Conservation (phyloP, 2,113 vertebrate species). For the Psephotus haematonotus region DNA sequence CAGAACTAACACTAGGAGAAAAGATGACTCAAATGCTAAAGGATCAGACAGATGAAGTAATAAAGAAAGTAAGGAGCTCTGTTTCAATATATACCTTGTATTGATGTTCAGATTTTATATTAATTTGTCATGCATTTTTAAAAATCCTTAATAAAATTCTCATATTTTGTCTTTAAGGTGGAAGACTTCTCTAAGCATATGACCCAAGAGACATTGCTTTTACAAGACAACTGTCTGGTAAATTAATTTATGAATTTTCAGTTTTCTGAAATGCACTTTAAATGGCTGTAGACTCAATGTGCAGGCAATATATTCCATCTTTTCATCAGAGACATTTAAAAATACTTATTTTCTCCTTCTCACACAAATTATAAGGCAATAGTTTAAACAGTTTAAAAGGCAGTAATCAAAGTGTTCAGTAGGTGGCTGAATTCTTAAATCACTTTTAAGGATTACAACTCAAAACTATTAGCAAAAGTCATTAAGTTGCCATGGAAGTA, state of each 20-base stretch:
- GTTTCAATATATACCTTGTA: not conserved
- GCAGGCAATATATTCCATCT: not conserved
- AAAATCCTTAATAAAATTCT: not conserved
- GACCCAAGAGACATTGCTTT: slow-evolving; percentile 55
- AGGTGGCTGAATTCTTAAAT: not conserved
- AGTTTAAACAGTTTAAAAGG: not conserved
- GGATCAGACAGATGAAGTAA: slow-evolving; percentile 83
- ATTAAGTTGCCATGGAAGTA: not conserved
- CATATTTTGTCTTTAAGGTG: slow-evolving; percentile 75
- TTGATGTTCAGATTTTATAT: not conserved
- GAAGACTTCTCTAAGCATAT: slow-evolving; percentile 81
- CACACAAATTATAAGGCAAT: not conserved
- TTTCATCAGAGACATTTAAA: not conserved
- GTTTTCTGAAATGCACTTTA: not conserved
- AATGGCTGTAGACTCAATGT: not conserved
- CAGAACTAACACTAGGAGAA: slow-evolving; percentile 78
- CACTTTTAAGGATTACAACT: not conserved
- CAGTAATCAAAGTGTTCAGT: not conserved
- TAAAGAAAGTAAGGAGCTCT: slow-evolving; percentile 75
- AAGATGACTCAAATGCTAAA: slow-evolving; percentile 81
- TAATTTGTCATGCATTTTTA: not conserved
- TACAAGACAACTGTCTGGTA: slow-evolving; percentile 82
- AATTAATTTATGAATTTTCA: slow-evolving; percentile 3
- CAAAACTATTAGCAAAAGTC: not conserved
- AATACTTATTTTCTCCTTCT: not conserved